Base-by-base conservation (phyloP, 2,888 invertebrate species). In the Shargacucullia verbasci region DNA sequence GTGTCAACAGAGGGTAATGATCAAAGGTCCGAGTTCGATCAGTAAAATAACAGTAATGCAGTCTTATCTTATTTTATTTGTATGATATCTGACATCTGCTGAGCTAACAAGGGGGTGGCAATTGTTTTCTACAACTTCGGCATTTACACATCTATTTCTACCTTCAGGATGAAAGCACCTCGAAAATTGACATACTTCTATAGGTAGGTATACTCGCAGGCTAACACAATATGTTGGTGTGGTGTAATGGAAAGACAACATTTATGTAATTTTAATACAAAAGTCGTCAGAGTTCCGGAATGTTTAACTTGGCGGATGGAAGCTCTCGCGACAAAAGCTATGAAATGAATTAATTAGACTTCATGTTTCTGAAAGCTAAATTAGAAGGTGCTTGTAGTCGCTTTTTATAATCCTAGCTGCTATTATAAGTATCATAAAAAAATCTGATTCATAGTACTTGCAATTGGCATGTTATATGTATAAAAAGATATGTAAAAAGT, bases 201-300 rank as follows among this genome's bases (percentile, higher is more conserved):
- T 34, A 38, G 35, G 37, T 48, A 70, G 71, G 38, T 58, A 50
- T 31, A 49, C 37, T 27, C 25, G 15, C 25, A 15, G 37, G 48
- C 31, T 44, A 44, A 40, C 35, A 48, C 39, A 47, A 53, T 57
- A 45, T 46, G 35, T 34, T 48, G 31, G 40, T 35, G 45, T 38
- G 40, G 43, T 15, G 34, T 48, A 66, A 67, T 68, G 59, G 49
- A 73, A 69, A 69, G 58, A 63, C 66, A 73, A 74, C 59, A 59
- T 73, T 73, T 59, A 55, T 65, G 58, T 63, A 50, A 74, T 77
- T 73, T 62, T 73, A 73, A 73, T 71, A 63, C 56, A 53, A 53
- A 69, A 72, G 58, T 56, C 59, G 35, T 49, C 60, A 44, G 62
- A 63, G 55, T 61, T 41, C 29, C 38, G 40, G 44, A 37, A 56